These are phyloP conservation scores for Avahi laniger DNA, from an alignment of 2,797 vertebrate species.

Conservation along the genomic window DNA sequence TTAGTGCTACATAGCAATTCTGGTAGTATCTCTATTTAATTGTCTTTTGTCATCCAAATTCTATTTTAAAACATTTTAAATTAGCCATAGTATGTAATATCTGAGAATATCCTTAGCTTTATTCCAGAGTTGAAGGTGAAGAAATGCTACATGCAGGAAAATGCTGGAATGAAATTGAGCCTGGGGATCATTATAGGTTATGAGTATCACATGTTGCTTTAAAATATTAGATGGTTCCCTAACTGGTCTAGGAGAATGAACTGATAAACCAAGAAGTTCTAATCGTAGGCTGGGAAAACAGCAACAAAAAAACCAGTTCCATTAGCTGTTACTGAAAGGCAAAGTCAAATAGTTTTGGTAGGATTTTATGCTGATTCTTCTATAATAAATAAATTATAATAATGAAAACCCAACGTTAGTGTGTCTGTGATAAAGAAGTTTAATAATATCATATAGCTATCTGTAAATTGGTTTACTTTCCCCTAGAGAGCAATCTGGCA, in stretches of 20 bases:
- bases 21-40: neutral
- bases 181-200: neutral
- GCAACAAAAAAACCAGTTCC: neutral
- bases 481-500: constrained; percentile 40
- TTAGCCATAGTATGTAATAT: neutral
- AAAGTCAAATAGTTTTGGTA: neutral
- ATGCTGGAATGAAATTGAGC: neutral
- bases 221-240: neutral
- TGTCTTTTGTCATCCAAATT: neutral
- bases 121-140: neutral
- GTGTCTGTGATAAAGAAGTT: neutral
- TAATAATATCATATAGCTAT: neutral
- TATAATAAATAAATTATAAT: constrained; percentile 40
- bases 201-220: neutral
- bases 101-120: neutral
- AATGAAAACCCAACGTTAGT: constrained; percentile 9
- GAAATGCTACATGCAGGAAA: neutral
- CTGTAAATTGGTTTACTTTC: constrained; percentile 42
- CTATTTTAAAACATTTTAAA: neutral
- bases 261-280: neutral
- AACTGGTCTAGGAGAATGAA: neutral
- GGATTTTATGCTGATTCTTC: constrained; percentile 19
- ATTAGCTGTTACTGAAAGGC: neutral
- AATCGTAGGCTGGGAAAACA: neutral
- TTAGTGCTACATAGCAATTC: neutral